Conservation (phyloP, 2,888 invertebrate species). For the Asteroscopus sphinx region DNA sequence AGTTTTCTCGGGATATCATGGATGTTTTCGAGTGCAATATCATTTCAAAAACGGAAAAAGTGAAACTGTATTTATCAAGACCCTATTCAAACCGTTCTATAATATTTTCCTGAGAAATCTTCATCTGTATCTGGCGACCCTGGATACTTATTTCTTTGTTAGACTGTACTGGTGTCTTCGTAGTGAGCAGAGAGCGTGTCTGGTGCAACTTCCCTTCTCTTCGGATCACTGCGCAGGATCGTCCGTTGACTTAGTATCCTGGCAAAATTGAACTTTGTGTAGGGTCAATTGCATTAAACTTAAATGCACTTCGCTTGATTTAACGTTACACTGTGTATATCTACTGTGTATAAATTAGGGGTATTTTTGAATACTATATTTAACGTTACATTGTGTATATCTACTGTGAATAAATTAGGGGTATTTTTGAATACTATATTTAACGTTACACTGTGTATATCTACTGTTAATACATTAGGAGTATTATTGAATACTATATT, state of each 20-base stretch:
- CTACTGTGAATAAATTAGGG: neutral
- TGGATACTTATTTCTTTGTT: too few species aligned
- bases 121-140: too few species aligned
- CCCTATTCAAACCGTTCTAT: too few species aligned
- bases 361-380: conserved; percentile 5
- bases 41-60: too few species aligned
- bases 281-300: conserved; percentile 63
- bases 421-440: neutral
- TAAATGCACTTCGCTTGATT: conserved; percentile 46
- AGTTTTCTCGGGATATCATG: too few species aligned
- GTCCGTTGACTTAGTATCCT: conserved; percentile 68
- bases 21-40: conserved; percentile 1
- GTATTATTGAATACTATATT: neutral
- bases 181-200: conserved; percentile 71
- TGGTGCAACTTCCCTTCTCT: conserved; percentile 67
- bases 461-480: neutral
- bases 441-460: too few species aligned
- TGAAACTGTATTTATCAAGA: too few species aligned
- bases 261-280: conserved; percentile 63
- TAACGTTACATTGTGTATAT: too few species aligned
- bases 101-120: too few species aligned
- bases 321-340: conserved; percentile 27
- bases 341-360: conserved; percentile 17
- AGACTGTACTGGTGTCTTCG: neutral
- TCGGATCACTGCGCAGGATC: conserved; percentile 72